These are phyloP conservation scores for Lochmaea capreae DNA, from an alignment of 2,888 invertebrate genomes.

Conservation along the genomic window DNA sequence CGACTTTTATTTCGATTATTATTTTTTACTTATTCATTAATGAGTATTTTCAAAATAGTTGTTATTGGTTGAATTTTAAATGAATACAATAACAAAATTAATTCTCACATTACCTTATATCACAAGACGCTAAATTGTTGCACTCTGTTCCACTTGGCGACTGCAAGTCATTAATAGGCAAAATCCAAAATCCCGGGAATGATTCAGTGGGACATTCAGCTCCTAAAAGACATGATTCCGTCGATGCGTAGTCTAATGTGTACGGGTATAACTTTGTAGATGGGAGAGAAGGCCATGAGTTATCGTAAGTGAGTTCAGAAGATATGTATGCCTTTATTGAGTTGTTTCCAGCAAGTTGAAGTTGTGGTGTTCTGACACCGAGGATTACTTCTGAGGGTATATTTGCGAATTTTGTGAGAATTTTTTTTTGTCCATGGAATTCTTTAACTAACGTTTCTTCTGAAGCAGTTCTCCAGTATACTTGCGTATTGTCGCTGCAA, in stretches of 20 bases:
- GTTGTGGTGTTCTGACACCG: slow-evolving; percentile 69
- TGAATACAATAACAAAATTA: neutral
- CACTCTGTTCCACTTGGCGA: slow-evolving; percentile 66
- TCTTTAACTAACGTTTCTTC: slow-evolving; percentile 56
- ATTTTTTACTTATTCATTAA: too few relatives aligned
- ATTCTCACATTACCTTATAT: slow-evolving; percentile 61
- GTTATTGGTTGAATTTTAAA: too few relatives aligned
- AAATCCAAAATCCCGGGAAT: slow-evolving; percentile 73
- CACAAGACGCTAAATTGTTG: slow-evolving; percentile 71
- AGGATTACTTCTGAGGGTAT: slow-evolving; percentile 57
- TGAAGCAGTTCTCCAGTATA: slow-evolving; percentile 60
- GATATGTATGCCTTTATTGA: slow-evolving; percentile 70
- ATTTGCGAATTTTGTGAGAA: slow-evolving; percentile 60
- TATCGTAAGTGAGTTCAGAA: slow-evolving; percentile 71
- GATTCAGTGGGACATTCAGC: slow-evolving; percentile 71
- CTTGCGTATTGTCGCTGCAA: slow-evolving; percentile 49
- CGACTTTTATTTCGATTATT: too few relatives aligned
- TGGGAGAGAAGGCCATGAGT: slow-evolving; percentile 70
- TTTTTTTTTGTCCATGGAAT: slow-evolving; percentile 60
- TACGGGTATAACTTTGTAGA: slow-evolving; percentile 75
- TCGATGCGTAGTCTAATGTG: slow-evolving; percentile 72
- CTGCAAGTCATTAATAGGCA: slow-evolving; percentile 73
- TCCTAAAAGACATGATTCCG: slow-evolving; percentile 69
- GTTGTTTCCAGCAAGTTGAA: slow-evolving; percentile 70
- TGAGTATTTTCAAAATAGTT: too few relatives aligned